These are phyloP conservation scores for Resseliella maxima DNA, from an alignment of 2,888 invertebrate species.

Conservation along the genomic window DNA sequence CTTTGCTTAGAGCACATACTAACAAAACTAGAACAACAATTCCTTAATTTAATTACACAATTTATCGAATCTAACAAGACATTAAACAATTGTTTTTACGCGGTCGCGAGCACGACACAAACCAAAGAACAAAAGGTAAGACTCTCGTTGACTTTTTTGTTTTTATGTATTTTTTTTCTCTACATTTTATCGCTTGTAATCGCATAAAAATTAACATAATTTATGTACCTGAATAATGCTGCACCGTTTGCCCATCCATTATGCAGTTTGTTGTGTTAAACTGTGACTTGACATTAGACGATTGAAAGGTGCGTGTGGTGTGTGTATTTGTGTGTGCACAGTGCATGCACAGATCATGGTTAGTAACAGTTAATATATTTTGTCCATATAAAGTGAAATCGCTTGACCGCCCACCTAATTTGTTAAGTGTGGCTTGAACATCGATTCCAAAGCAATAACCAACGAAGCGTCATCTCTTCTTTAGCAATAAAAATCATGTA, in stretches of 20 bases:
- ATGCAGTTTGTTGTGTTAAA: background rate
- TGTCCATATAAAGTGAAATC: slow-evolving; percentile 18
- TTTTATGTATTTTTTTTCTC: no score
- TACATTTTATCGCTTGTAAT: background rate
- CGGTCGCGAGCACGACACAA: slow-evolving; percentile 48
- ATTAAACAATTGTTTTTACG: slow-evolving; percentile 54
- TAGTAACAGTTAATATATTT: background rate
- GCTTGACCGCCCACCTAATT: slow-evolving; percentile 58
- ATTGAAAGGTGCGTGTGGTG: background rate
- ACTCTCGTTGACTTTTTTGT: background rate
- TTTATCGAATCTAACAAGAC: slow-evolving; percentile 55
- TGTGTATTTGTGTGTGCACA: background rate
- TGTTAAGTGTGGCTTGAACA: slow-evolving; percentile 57
- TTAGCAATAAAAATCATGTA: background rate
- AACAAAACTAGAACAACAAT: background rate
- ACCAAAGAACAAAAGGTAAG: background rate
- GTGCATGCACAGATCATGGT: background rate
- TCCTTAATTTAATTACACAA: slow-evolving; percentile 48
- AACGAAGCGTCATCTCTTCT: background rate
- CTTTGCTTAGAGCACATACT: background rate
- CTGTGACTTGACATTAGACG: background rate
- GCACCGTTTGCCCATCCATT: background rate
- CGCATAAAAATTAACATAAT: slow-evolving; percentile 46
- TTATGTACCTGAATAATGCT: slow-evolving; percentile 31
- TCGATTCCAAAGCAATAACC: background rate